Evolutionary conservation across 2,113 vertebrate species (phyloP), one percentile per base, ranked within the genome.

Genomic region (Caranx melampygus): DNA sequence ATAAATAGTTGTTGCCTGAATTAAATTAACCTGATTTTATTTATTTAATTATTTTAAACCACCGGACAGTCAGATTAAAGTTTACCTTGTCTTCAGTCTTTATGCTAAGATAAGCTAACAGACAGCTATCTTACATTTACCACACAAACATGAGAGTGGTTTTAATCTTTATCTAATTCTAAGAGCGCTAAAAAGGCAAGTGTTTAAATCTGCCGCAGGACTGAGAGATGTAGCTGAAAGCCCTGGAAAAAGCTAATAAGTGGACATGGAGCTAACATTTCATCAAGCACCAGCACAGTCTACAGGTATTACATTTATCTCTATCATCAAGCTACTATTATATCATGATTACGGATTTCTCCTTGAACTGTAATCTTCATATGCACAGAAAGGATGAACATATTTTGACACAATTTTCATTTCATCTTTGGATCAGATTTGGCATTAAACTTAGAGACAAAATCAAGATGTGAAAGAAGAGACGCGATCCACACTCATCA

Each of bases 321-420:
- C 2, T 51, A 49, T 51, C 13, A 34, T 51, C 3, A 71, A 37
- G 59, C 44, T 61, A 52, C 15, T 37, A 44, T 54, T 61, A 3
- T 26, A n/a, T 57, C 0, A 21, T 9, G 0, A 58, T 34, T n/a
- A 42, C 3, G 2, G 35, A 13, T 26, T 44, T 51, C 21, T 8
- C 55, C 10, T 51, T 51, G 6, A 8, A 35, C 37, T 63, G 21
- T 51, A 66, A 16, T 55, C 12, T 60, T n/a, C 31, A 26, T 49
- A 45, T 54, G 13, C 59, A 75, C 44, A 61, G 34, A 83, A 21
- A 70, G 2, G 49, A 63, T 11, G 13, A 35, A 33, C 18, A 13
- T 42, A 68, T 60, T n/a, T 12, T 55, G 16, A 18, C 47, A 18
- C 1, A 49, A 21, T 0, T 51, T 49, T 2, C 20, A 71, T 52